A percentile compares a stretch with the other conserved stretches of the same genome.
These are phyloP conservation scores for Pachyramphus minor DNA, from an alignment of 2,113 vertebrate species.

Conservation along the genomic window DNA sequence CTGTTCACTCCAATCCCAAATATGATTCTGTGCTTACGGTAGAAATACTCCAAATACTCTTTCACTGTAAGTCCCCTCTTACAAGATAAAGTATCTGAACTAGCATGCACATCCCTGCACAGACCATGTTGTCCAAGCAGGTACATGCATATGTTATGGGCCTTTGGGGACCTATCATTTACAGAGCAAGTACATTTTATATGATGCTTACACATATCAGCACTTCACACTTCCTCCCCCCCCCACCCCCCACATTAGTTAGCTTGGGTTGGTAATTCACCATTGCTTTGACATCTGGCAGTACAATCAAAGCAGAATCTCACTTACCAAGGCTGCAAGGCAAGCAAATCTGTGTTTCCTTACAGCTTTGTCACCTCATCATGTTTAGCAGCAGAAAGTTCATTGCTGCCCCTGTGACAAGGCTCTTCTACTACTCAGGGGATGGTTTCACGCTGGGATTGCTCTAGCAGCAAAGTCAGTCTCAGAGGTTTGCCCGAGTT, in stretches of 20 bases:
- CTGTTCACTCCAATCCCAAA: background rate
- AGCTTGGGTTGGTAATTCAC: background rate
- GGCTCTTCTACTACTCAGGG: background rate
- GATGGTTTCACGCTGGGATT: background rate
- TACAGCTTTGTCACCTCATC: constrained; percentile 7
- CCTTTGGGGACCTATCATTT: background rate
- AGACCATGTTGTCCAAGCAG: background rate
- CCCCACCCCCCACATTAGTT: background rate
- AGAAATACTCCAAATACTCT: background rate
- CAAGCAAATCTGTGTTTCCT: constrained; percentile 3
- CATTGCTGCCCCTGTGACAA: background rate
- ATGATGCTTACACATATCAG: background rate
- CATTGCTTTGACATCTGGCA: constrained; percentile 27
- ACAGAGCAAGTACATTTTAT: background rate
- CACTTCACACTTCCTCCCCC: background rate
- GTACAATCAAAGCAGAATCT: background rate
- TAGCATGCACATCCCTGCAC: background rate
- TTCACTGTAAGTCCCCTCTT: background rate
- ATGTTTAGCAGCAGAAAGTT: background rate
- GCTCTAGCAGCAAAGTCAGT: background rate
- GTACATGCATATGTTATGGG: background rate
- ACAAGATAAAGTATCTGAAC: background rate
- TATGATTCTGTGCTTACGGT: background rate
- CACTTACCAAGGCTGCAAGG: background rate
- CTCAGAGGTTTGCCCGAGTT: background rate